Conservation (phyloP, 2,113 vertebrate species). For the Ctenomys sociabilis region DNA sequence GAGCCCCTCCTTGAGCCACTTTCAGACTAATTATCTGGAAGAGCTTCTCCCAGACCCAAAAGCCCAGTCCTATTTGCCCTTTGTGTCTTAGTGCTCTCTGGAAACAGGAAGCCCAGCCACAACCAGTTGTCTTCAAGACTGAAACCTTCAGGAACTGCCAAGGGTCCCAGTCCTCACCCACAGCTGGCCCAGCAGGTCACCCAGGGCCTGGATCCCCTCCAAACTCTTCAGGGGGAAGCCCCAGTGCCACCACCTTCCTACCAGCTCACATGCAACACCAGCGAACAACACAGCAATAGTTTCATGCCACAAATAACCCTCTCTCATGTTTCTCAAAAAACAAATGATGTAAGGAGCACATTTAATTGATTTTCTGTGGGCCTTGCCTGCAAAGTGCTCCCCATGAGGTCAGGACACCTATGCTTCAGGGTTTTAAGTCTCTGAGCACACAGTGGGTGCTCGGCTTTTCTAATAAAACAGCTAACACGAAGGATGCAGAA, state of each 20-base stretch:
- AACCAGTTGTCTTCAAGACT: neutral
- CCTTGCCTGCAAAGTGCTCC: neutral
- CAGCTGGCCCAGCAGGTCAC: neutral
- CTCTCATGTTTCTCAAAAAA: neutral
- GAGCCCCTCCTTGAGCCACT: rapidly evolving
- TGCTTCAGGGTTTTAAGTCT: rapidly evolving
- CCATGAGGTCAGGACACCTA: rapidly evolving
- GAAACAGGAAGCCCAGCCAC: neutral
- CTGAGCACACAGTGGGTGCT: neutral
- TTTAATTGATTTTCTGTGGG: neutral
- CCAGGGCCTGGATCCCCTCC: neutral
- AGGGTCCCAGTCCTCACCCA: neutral
- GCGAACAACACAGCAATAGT: no score
- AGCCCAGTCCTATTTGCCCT: rapidly evolving
- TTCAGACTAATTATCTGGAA: neutral
- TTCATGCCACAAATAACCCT: no score
- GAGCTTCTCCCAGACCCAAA: rapidly evolving
- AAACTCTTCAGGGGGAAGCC: neutral
- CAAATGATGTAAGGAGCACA: neutral
- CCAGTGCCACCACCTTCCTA: rapidly evolving
- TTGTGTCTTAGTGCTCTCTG: neutral
- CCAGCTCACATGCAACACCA: neutral
- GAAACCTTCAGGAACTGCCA: neutral
- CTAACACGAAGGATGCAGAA: neutral
- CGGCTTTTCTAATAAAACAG: neutral